Base-by-base conservation (phyloP, 1,140 invertebrate species). In the Mercenaria mercenaria region DNA sequence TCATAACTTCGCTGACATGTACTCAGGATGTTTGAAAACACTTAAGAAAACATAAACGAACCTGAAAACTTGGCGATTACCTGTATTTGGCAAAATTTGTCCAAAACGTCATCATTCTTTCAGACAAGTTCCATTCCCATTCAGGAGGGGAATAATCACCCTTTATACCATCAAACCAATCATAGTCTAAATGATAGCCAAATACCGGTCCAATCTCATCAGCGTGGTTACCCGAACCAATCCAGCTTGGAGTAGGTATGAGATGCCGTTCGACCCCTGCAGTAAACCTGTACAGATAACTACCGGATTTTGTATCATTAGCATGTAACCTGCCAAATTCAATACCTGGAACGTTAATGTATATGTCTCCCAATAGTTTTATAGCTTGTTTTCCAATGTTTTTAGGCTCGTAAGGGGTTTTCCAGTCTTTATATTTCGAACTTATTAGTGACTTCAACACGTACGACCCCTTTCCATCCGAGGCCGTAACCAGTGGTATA, bases 31-130 rank as follows among this genome's bases (percentile, higher is more conserved):
- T 47, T 47, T n/a, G n/a, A n/a, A n/a, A n/a, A 6, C 15, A 8
- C 15, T 47, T 8, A 47, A n/a, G n/a, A 6, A 47, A 47, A 47
- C 6, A 47, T 8, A 47, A 47, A 47, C 43, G 43, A 47, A 47
- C n/a, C 43, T 8, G 15, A 47, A 6, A 47, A 47, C 6, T 47
- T n/a, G 43, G 6, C 15, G 6, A 47, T 47, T 47, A 99, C 99
- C 99, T 99, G 29, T 97, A 98, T 94, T 98, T 98, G 18, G 98
- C 98, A 94, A 99, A 99, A 96, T 99, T 99, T n/a, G 98, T 97
- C 96, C 98, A 98, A 94, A 98, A 99, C 39, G 97, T 97, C 96
- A 99, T 99, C 81, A 99, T 98, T 86, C 98, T 61, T n/a, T 67
- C 29, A 23, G 89, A 85, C 37, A 90, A 37, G 11, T 18, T 26